Percentiles rank a stretch among this genome's conserved stretches.
These are phyloP conservation scores for Macaria liturata DNA, from an alignment of 2,888 invertebrate genomes.

Conservation along the genomic window DNA sequence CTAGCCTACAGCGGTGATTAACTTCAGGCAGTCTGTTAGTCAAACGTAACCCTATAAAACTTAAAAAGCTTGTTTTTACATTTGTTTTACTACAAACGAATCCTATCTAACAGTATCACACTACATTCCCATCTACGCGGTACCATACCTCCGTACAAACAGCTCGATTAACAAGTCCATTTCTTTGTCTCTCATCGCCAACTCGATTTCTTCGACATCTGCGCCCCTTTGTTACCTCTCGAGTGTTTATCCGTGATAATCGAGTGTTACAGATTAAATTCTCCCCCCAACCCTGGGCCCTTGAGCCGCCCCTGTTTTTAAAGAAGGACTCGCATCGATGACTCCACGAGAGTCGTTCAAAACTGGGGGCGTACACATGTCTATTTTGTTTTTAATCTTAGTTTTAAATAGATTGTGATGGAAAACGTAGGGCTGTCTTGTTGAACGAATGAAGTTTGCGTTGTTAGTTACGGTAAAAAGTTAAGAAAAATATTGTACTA, in stretches of 20 bases:
- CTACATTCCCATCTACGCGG: too few relatives aligned
- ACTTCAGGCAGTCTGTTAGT: too few relatives aligned
- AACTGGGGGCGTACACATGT: slow-evolving; percentile 54
- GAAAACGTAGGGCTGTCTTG: too few relatives aligned
- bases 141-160: too few relatives aligned
- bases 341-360: slow-evolving; percentile 53
- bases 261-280: slow-evolving; percentile 58
- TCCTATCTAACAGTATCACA: too few relatives aligned
- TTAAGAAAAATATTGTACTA: too few relatives aligned
- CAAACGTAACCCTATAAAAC: too few relatives aligned
- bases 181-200: slow-evolving; percentile 24
- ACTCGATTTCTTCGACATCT: slow-evolving; percentile 35
- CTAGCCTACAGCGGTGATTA: too few relatives aligned
- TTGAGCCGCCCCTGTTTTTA: slow-evolving; percentile 53
- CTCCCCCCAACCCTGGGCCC: slow-evolving; percentile 41
- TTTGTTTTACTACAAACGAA: too few relatives aligned
- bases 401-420: slow-evolving; percentile 3
- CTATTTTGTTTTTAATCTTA: slow-evolving; percentile 44
- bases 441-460: too few relatives aligned
- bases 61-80: too few relatives aligned
- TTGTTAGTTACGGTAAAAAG: too few relatives aligned
- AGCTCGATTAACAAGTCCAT: slow-evolving; percentile 1
- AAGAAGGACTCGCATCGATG: slow-evolving; percentile 57
- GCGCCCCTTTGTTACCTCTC: slow-evolving; percentile 39
- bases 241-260: slow-evolving; percentile 73